These are phyloP conservation scores for Patella pellucida DNA, from an alignment of 2,888 invertebrate genomes.

Conservation along the genomic window DNA sequence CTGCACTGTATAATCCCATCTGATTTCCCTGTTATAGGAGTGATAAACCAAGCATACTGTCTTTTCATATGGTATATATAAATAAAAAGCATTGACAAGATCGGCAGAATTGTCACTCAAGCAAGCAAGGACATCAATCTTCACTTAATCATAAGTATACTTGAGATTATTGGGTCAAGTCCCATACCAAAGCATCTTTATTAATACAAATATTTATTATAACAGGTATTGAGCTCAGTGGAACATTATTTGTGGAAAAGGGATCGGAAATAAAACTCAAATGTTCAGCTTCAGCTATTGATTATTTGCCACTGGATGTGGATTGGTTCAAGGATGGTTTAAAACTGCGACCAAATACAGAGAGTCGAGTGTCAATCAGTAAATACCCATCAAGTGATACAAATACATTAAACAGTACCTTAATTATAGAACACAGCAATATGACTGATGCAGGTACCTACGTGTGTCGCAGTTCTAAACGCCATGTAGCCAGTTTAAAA, in stretches of 20 bases:
- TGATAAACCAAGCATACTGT: no score
- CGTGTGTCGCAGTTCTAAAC: constrained; percentile 39
- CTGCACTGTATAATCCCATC: no score
- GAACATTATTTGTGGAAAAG: not conserved
- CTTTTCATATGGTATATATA: no score
- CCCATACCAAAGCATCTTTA: no score
- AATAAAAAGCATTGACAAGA: no score
- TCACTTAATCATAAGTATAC: no score
- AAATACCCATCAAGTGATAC: constrained; percentile 34
- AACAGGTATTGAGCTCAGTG: not conserved
- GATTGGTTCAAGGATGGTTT: constrained; percentile 42
- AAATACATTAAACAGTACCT: constrained; percentile 37
- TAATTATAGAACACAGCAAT: constrained; percentile 36
- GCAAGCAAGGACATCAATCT: no score
- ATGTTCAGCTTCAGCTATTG: constrained; percentile 7
- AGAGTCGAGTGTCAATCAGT: constrained; percentile 30
- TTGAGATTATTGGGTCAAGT: no score
- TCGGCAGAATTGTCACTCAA: no score
- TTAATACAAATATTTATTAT: not conserved
- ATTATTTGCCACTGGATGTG: constrained; percentile 32
- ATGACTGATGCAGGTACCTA: constrained; percentile 38
- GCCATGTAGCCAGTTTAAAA: constrained; percentile 35
- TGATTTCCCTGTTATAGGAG: no score
- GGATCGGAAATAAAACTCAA: constrained; percentile 2
- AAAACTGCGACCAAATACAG: constrained; percentile 26